phyloP scores from a whole-genome alignment of 2,113 vertebrate species.

The Siniperca chuatsi region DNA sequence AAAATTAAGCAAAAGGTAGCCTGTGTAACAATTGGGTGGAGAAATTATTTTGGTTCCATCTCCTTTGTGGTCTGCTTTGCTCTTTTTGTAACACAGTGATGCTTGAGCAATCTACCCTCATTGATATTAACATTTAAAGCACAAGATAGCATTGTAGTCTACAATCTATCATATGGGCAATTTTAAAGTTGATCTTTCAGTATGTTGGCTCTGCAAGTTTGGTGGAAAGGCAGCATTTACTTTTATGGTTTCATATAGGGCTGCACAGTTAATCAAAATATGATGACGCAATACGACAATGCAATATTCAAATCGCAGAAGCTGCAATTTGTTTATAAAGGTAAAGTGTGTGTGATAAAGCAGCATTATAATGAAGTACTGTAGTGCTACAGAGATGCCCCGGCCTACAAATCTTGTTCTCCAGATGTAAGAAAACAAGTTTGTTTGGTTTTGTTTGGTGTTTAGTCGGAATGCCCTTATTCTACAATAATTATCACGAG shows the following conservation, averaged over 20 bases:
- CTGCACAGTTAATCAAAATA: too few species aligned
- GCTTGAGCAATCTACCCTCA: background rate
- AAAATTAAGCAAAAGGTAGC: background rate
- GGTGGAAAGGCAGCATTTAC: background rate
- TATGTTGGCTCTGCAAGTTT: background rate
- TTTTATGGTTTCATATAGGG: background rate
- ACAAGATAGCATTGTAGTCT: background rate
- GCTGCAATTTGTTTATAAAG: too few species aligned
- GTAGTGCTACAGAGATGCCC: too few species aligned
- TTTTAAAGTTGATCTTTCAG: background rate
- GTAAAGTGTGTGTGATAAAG: too few species aligned
- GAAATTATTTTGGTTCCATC: background rate
- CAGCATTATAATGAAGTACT: too few species aligned
- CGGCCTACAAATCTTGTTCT: too few species aligned
- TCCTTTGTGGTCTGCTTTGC: background rate
- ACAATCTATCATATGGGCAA: too few species aligned
- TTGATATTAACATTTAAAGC: background rate
- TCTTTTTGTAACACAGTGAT: background rate
- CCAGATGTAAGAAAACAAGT: too few species aligned
- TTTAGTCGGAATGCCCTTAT: background rate
- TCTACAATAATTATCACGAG: background rate
- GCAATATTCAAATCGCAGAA: too few species aligned
- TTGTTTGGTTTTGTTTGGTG: too few species aligned
- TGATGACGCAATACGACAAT: too few species aligned
- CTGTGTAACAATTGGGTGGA: background rate